A percentile compares a stretch with the other conserved stretches of the same genome.
Conservation (phyloP, 1,140 invertebrate species). For the Pseudomyrmex gracilis region DNA sequence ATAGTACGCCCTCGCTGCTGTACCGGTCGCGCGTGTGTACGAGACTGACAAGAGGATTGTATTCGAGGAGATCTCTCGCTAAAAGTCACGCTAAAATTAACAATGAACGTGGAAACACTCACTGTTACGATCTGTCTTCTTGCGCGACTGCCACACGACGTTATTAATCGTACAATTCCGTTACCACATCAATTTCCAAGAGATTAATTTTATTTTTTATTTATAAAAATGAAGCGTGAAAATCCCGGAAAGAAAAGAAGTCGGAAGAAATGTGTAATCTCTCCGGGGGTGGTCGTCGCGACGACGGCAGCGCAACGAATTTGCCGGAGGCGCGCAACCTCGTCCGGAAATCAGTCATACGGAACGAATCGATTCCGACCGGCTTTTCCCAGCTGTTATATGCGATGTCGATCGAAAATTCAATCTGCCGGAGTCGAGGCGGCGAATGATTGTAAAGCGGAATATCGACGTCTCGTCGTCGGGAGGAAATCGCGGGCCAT, state of each 20-base stretch:
- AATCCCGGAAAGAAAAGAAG: neutral
- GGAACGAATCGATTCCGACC: slow-evolving; percentile 16
- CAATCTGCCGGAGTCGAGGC: slow-evolving; percentile 50
- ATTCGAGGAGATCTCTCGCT: slow-evolving; percentile 15
- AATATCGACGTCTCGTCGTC: slow-evolving; percentile 42
- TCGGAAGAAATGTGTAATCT: neutral
- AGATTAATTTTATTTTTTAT: neutral
- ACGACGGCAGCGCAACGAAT: neutral
- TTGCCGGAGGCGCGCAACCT: slow-evolving; percentile 23
- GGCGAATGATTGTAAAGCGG: slow-evolving; percentile 49
- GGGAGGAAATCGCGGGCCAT: slow-evolving; percentile 49
- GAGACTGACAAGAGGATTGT: slow-evolving; percentile 15
- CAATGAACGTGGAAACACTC: neutral
- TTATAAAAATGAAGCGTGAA: neutral
- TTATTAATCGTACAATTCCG: too few species aligned
- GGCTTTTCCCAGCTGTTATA: slow-evolving; percentile 4
- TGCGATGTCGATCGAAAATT: slow-evolving; percentile 65
- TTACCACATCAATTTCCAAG: too few species aligned
- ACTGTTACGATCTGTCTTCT: neutral
- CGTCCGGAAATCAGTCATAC: slow-evolving; percentile 7
- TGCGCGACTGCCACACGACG: too few species aligned
- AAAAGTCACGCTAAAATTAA: slow-evolving; percentile 21
- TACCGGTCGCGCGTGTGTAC: slow-evolving; percentile 4
- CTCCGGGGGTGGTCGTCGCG: slow-evolving; percentile 13
- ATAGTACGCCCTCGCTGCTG: slow-evolving; percentile 62